Evolutionary conservation across 2,797 vertebrate species (phyloP).

Genomic region (Sebastes cheni): DNA sequence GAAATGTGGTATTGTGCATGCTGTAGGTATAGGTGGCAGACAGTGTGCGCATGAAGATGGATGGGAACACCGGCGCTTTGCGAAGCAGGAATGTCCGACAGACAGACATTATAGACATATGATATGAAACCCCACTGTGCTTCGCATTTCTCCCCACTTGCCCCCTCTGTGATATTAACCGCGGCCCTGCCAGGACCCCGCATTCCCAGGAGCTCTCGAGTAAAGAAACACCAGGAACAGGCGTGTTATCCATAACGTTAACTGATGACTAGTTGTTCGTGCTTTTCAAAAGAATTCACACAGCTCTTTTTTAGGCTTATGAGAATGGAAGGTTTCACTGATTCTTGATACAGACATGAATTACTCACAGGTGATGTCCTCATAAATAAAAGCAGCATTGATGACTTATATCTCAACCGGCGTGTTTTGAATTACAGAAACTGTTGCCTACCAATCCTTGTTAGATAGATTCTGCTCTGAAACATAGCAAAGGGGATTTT

Average conservation of each 20-base stretch:
- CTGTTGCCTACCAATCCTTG: background rate
- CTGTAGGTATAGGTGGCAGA: conserved; percentile 20
- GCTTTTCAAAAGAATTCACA: background rate
- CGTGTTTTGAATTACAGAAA: conserved; percentile 18
- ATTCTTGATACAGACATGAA: background rate
- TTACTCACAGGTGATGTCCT: conserved; percentile 2
- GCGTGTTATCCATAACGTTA: conserved; percentile 11
- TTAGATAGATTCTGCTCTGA: background rate
- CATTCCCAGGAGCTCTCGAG: conserved; percentile 45
- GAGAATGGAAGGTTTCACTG: background rate
- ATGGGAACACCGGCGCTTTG: conserved; percentile 32
- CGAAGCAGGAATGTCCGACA: conserved; percentile 58
- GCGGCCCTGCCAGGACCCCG: conserved; percentile 26
- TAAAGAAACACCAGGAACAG: conserved; percentile 41
- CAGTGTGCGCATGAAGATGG: conserved; percentile 32
- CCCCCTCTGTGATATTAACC: conserved; percentile 36
- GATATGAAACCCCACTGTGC: conserved; percentile 50
- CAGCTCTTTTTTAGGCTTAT: background rate
- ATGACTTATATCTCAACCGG: background rate
- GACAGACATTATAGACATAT: conserved; percentile 55
- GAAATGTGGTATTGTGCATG: conserved; percentile 9
- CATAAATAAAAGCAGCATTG: background rate
- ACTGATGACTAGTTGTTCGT: conserved; percentile 16
- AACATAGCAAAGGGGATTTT: background rate
- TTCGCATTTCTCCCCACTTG: conserved; percentile 46